phyloP scores from a whole-genome alignment of 2,113 vertebrate genomes.

The Erythrolamprus reginae region DNA sequence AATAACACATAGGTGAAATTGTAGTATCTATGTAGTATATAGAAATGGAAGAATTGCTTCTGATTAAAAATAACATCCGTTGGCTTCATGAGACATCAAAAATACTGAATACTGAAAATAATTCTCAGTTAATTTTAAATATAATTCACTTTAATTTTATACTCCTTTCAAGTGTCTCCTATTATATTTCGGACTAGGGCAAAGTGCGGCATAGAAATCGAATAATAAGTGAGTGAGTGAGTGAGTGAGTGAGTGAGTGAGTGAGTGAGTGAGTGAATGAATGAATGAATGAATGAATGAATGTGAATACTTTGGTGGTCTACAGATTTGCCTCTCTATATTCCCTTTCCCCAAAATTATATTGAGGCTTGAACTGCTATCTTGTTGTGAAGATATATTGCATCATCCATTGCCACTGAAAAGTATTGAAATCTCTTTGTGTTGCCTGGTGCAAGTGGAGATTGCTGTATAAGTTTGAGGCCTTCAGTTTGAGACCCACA shows the following conservation, averaged over 20 bases:
- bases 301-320: background rate
- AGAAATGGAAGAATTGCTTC: constrained; percentile 9
- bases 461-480: background rate
- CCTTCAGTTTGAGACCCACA: background rate
- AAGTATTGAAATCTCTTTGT: background rate
- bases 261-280: no score
- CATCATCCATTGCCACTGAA: background rate
- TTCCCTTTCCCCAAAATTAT: background rate
- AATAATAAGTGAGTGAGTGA: no score
- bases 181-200: background rate
- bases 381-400: background rate
- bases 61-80: background rate
- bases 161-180: background rate
- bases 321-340: background rate
- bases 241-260: no score
- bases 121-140: background rate
- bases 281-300: no score
- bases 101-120: background rate
- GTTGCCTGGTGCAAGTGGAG: background rate
- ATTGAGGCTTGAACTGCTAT: background rate
- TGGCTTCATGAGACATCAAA: background rate
- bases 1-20: constrained; percentile 25
- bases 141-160: background rate
- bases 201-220: no score
- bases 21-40: background rate